phyloP scores from a whole-genome alignment of 2,888 invertebrate species.

The Plebejus argus region DNA sequence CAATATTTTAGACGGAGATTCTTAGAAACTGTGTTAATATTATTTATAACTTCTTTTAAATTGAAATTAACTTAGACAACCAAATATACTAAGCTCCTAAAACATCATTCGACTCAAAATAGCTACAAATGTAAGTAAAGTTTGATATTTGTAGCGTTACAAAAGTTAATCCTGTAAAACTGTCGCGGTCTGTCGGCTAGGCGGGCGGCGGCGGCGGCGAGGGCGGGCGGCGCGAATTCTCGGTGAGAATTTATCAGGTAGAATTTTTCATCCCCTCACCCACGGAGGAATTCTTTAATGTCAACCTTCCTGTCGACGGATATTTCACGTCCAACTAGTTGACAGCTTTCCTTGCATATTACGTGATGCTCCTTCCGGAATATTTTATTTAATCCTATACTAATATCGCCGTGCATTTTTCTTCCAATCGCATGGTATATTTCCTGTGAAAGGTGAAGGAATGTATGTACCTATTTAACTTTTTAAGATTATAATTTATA shows the following conservation, averaged over 20 bases:
- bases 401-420: not conserved
- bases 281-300: constrained; percentile 29
- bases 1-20: not conserved
- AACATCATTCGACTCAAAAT: not conserved
- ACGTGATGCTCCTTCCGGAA: constrained; percentile 1
- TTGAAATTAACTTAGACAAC: not conserved
- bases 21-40: not conserved
- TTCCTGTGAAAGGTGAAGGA: not conserved
- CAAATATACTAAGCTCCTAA: not conserved
- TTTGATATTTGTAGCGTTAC: not conserved
- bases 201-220: constrained; percentile 2
- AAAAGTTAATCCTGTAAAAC: constrained; percentile 4
- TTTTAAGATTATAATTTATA: not conserved
- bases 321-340: constrained; percentile 29
- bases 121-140: not conserved
- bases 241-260: constrained; percentile 7
- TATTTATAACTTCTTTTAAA: not conserved
- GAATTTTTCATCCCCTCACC: constrained; percentile 29
- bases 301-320: constrained; percentile 28
- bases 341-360: constrained; percentile 30
- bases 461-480: not conserved
- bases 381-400: constrained; percentile 12
- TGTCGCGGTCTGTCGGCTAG: not conserved
- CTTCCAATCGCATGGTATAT: not conserved
- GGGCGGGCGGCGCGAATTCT: not conserved